Base-by-base conservation (phyloP, 2,888 invertebrate species). In the Pyrochroa serraticornis region DNA sequence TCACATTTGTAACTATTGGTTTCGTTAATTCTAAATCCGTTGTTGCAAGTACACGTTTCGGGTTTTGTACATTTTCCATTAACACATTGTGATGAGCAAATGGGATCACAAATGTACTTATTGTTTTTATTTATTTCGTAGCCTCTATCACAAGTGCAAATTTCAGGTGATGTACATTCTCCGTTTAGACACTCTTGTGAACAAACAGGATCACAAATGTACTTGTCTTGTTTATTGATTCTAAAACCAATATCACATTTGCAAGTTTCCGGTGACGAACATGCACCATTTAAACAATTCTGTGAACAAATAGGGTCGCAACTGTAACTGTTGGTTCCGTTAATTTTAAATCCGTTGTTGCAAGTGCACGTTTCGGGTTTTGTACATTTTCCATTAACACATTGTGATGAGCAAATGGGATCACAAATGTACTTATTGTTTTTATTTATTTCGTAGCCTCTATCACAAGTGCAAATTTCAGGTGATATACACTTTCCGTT, bases 401-500 rank as follows among this genome's bases (percentile, higher is more conserved):
- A 44, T 33, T 5, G 10, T 7, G 33, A 10, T n/a, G 10, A 8
- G 14, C 46, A 45, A 43, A 43, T 9, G 2, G 43, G 43, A 43
- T 22, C 10, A 35, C 36, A 35, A 9, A 35, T 9, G 10, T n/a
- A 39, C 8, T 2, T 9, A 13, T 43, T 7, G n/a, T 43, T 31
- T 3, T 43, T 33, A 33, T 47, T 47, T 35, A 14, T 12, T 31
- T 38, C 13, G 41, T 51, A 68, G 8, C 68, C 66, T 7, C 54
- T 7, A 41, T 58, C 22, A 42, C 69, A 71, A 10, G 52, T 46
- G 41, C 70, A 70, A 8, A 30, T 47, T 38, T 66, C 62, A 32
- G 68, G 68, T 7, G 54, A 66, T 2, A 62, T 42, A 59, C 78
- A 79, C 6, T 68, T 70, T 0, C 81, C 81, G 58, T 83, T 77